These are phyloP conservation scores for Ranitomeya variabilis DNA, from an alignment of 2,113 vertebrate genomes.

Conservation along the genomic window DNA sequence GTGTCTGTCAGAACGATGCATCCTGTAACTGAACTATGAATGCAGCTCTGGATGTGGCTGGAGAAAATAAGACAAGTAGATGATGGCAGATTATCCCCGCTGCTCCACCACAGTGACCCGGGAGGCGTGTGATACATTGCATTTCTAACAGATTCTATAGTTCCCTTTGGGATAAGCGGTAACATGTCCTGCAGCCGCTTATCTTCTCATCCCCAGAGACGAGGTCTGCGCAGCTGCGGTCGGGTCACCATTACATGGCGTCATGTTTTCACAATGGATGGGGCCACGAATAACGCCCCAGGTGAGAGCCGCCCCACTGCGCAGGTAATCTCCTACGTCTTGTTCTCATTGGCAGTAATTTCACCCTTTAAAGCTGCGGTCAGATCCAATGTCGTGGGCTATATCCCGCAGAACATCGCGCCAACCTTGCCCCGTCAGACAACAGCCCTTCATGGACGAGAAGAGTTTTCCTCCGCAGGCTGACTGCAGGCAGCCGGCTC, in stretches of 20 bases:
- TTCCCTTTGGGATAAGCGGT: not conserved
- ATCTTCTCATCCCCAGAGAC: not conserved
- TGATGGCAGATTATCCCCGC: no score
- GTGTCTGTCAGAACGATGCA: no score
- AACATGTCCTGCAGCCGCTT: not conserved
- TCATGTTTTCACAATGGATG: not conserved
- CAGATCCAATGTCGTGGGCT: not conserved
- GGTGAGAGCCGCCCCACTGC: not conserved
- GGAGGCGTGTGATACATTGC: not conserved
- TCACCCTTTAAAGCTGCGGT: not conserved
- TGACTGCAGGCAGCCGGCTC: not conserved
- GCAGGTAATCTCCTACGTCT: not conserved
- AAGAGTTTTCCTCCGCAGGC: not conserved
- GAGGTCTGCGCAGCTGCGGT: no score
- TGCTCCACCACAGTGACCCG: not conserved
- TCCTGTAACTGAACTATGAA: not conserved
- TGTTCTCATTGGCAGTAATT: not conserved
- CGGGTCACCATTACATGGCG: no score
- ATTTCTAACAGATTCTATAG: not conserved
- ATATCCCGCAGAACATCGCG: not conserved
- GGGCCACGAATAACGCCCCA: not conserved
- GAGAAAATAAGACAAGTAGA: no score
- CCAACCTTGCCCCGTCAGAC: conserved; percentile 43
- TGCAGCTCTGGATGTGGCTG: not conserved
- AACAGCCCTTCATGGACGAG: conserved; percentile 52